phyloP scores from a whole-genome alignment of 2,113 vertebrate genomes.

The Oryzias melastigma region DNA sequence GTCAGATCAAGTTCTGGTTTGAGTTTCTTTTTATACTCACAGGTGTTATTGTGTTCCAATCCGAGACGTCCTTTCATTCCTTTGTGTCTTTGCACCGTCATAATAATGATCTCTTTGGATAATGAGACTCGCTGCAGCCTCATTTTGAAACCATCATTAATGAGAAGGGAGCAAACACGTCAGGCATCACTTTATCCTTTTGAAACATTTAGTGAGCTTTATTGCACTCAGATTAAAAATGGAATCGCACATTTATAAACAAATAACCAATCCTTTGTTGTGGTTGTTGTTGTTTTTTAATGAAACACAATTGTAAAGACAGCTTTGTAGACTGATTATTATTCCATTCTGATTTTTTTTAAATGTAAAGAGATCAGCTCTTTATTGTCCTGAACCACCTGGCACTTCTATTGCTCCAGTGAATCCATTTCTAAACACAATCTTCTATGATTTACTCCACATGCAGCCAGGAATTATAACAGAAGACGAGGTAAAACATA shows the following conservation, averaged over 20 bases:
- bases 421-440: slow-evolving; percentile 42
- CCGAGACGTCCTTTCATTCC: slow-evolving; percentile 1
- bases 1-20: not conserved
- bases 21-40: not conserved
- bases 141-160: slow-evolving; percentile 4
- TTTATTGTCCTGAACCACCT: slow-evolving; percentile 28
- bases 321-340: slow-evolving; percentile 5
- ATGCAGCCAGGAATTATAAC: slow-evolving; percentile 99
- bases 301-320: too few relatives aligned
- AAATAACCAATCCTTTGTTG: not conserved
- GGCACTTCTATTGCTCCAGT: slow-evolving; percentile 17
- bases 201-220: not conserved
- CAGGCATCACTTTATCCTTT: not conserved
- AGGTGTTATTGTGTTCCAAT: too few relatives aligned
- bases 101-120: not conserved
- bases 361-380: not conserved
- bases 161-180: slow-evolving; percentile 1
- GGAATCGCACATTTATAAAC: not conserved
- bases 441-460: slow-evolving; percentile 81
- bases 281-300: too few relatives aligned
- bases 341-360: slow-evolving; percentile 16
- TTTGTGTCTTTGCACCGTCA: not conserved
- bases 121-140: not conserved
- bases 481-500: slow-evolving; percentile 98
- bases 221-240: not conserved